These are phyloP conservation scores for Melanotaenia boesemani DNA, from an alignment of 2,797 vertebrate genomes.

Conservation along the genomic window DNA sequence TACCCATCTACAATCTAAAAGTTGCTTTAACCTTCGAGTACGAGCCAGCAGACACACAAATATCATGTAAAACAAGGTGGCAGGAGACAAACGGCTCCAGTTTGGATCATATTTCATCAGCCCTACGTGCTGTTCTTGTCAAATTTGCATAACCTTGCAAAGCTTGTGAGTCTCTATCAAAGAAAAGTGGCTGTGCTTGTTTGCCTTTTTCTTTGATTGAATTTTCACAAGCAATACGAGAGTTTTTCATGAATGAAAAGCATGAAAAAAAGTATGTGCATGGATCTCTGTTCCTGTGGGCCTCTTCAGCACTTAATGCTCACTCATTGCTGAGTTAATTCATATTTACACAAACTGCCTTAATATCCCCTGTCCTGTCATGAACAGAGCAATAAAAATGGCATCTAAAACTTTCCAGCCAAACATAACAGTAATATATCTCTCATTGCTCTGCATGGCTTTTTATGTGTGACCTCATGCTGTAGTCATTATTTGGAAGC, in stretches of 20 bases:
- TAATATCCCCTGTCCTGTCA: conserved; percentile 26
- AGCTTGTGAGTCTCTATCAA: neutral
- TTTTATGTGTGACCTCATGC: conserved; percentile 9
- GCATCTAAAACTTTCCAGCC: conserved; percentile 9
- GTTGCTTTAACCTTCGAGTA: neutral
- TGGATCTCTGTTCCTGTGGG: conserved; percentile 10
- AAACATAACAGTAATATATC: conserved; percentile 3
- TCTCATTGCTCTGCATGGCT: conserved; percentile 13
- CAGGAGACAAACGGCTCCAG: neutral
- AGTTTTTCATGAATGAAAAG: conserved; percentile 13
- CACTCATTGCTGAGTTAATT: conserved; percentile 31
- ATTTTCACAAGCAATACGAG: conserved; percentile 18
- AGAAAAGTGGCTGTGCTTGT: conserved; percentile 5
- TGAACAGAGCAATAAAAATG: conserved; percentile 33
- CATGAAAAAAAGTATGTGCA: conserved; percentile 10
- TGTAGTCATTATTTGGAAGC: conserved; percentile 31
- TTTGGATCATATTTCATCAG: conserved; percentile 1
- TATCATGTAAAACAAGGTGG: conserved; percentile 1
- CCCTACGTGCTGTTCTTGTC: conserved; percentile 9
- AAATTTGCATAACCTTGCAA: conserved; percentile 35
- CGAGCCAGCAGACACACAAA: neutral
- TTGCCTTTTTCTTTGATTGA: conserved; percentile 5
- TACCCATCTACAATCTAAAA: neutral
- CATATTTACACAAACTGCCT: conserved; percentile 50
- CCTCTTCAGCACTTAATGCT: conserved; percentile 8